A percentile compares a stretch with the other conserved stretches of the same genome.
phyloP scores from a whole-genome alignment of 2,888 invertebrate genomes.

The Cephus spinipes region DNA sequence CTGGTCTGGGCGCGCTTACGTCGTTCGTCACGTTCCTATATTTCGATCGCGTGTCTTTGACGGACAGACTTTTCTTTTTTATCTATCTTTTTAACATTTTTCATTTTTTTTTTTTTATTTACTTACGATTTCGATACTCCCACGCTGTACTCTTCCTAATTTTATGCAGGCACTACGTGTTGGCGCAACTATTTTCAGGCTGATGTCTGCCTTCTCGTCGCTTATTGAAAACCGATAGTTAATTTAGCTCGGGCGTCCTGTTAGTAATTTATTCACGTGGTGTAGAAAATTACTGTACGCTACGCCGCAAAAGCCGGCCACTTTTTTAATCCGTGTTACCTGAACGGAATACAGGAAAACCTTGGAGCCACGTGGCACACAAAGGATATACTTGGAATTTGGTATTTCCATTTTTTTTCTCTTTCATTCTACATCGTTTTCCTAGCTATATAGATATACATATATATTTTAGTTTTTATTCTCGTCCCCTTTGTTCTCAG shows the following conservation, averaged over 20 bases:
- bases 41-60: neutral
- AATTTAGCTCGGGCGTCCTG: neutral
- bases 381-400: neutral
- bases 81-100: neutral
- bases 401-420: neutral
- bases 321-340: neutral
- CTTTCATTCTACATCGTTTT: neutral
- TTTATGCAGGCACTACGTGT: neutral
- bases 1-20: neutral
- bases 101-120: neutral
- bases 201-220: neutral
- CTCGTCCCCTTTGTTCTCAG: neutral
- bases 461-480: neutral
- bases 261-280: neutral
- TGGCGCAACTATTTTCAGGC: neutral
- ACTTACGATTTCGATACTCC: neutral
- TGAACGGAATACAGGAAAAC: neutral
- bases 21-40: neutral
- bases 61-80: neutral
- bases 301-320: neutral
- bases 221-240: neutral
- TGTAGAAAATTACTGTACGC: neutral
- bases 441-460: too few species aligned
- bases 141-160: neutral
- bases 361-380: neutral